phyloP scores from a whole-genome alignment of 2,888 invertebrate species.

The Lochmaea capreae region DNA sequence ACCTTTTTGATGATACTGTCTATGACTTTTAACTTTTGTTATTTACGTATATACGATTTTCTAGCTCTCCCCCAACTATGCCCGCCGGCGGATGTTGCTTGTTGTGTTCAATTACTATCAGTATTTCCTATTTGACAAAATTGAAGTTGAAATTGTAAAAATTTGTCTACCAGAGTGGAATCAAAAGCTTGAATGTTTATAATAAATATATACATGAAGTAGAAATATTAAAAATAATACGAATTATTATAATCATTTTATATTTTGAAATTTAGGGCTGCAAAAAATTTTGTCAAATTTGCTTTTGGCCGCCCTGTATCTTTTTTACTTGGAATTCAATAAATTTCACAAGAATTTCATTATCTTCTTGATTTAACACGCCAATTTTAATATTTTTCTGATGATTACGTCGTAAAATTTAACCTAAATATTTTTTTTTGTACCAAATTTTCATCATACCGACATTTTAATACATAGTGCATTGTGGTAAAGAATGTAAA shows the following conservation, averaged over 20 bases:
- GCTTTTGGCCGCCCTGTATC: too few species aligned
- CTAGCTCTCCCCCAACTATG: not conserved
- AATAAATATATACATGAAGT: too few species aligned
- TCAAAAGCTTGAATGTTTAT: not conserved
- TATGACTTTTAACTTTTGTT: not conserved
- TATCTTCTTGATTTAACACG: not conserved
- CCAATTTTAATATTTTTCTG: not conserved
- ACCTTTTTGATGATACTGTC: not conserved
- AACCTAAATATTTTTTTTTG: not conserved
- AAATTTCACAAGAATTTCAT: too few species aligned
- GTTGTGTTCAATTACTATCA: slow-evolving; percentile 30
- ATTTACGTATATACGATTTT: not conserved
- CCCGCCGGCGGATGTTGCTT: slow-evolving; percentile 27
- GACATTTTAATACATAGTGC: not conserved
- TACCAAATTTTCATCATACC: not conserved
- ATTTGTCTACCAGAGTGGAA: not conserved
- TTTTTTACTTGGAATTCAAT: too few species aligned
- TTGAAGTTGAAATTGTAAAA: slow-evolving; percentile 18
- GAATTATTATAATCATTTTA: too few species aligned
- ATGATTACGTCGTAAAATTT: not conserved
- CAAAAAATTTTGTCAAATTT: too few species aligned
- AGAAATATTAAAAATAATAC: too few species aligned
- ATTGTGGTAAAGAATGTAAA: slow-evolving; percentile 3
- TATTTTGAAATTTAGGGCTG: too few species aligned
- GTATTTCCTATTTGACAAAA: slow-evolving; percentile 30